Evolutionary conservation across 2,888 invertebrate species (phyloP), one percentile per base, ranked within the genome.

Genomic region (Rhamphomyia laevipes): DNA sequence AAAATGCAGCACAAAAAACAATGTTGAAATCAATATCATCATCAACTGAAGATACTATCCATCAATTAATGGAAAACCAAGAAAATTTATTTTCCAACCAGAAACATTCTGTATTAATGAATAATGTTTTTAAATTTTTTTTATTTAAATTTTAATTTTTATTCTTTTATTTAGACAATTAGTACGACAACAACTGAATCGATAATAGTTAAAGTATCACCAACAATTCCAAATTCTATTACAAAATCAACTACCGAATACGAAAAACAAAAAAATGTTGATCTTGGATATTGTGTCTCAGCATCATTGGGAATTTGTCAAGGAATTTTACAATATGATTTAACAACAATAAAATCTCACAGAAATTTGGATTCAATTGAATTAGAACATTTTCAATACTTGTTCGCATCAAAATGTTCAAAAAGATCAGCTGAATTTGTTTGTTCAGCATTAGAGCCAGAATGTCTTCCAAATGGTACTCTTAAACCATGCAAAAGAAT

Each of bases 291-390:
- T 44, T 71, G 71, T 51, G 61, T 63, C 53, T 71, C 71, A 4
- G 70, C 70, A 2, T 62, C 66, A 15, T 37, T 70, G 41, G 54
- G 58, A 35, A 65, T 71, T 58, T 82, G 82, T 57, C 76, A 77
- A n/a, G 81, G 79, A 2, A 74, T 81, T 4, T 65, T 81, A n/a
- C 80, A 80, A 1, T 82, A 82, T 59, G 81, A 81, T 65, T 63
- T 81, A 55, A 80, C 82, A 2, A 76, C 77, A 11, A 63, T 75
- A 27, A 61, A 62, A 17, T 54, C 56, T 2, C 61, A 60, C 10
- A 57, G 56, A 17, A 59, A 59, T 30, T 55, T 67, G 33, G 59
- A 60, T 15, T 44, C 56, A 1, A 48, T 47, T 3, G 65, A 69
- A 9, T 61, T 79, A 54, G 71, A 75, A 1, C 77, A 78, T 58